Percentiles rank a stretch among this genome's conserved stretches.
phyloP scores from a whole-genome alignment of 2,797 vertebrate genomes.

The Monodelphis domestica region DNA sequence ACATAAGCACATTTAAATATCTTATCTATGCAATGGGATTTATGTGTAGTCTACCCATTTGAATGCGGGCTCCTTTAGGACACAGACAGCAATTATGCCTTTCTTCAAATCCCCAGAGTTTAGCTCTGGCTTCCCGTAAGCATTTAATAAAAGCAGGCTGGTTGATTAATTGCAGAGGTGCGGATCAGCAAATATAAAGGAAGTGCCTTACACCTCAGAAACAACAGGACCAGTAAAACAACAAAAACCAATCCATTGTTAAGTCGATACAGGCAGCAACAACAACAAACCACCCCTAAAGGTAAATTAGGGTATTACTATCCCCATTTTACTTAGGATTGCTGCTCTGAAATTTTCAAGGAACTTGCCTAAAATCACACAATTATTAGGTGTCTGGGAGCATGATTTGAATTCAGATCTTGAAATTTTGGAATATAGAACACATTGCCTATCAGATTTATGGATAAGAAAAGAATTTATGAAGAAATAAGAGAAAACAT shows the following conservation, averaged over 20 bases:
- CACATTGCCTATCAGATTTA: too few species aligned
- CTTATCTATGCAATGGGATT: not conserved
- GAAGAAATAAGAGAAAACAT: too few species aligned
- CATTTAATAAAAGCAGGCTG: not conserved
- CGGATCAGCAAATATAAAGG: not conserved
- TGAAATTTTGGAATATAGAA: too few species aligned
- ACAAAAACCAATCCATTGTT: too few species aligned
- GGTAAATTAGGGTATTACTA: not conserved
- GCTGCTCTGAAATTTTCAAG: not conserved
- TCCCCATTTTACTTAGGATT: not conserved
- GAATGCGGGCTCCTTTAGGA: not conserved
- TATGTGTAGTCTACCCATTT: not conserved
- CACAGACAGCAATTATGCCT: not conserved
- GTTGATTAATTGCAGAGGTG: not conserved
- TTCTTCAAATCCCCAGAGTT: not conserved
- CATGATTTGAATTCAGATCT: not conserved
- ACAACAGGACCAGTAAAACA: not conserved
- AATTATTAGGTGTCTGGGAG: not conserved
- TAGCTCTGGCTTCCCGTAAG: not conserved
- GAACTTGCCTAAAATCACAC: not conserved
- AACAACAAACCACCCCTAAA: not conserved
- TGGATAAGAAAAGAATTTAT: too few species aligned
- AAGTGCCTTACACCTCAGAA: not conserved
- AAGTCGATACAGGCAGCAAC: too few species aligned
- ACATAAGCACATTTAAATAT: not conserved